Conservation (phyloP, 2,113 vertebrate genomes). For the Cynopterus brachyotis region DNA sequence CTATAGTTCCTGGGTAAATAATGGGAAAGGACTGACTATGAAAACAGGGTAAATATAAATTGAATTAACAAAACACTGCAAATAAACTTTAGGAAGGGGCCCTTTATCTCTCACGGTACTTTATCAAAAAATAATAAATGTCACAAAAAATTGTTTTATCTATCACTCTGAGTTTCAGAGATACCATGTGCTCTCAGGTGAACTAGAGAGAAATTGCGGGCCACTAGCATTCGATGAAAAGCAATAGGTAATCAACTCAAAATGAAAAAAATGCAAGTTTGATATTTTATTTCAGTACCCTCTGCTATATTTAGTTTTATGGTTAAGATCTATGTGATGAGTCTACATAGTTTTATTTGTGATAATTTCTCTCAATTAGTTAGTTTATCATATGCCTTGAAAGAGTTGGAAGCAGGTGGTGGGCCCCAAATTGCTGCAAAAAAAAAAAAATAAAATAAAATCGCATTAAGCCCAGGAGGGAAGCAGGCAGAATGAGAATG, state of each 20-base stretch:
- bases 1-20: neutral
- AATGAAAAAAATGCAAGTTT: neutral
- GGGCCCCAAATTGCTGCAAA: neutral
- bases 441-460: neutral
- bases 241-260: neutral
- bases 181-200: neutral
- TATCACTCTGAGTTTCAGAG: neutral
- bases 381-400: neutral
- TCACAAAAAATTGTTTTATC: neutral
- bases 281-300: neutral
- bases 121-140: neutral
- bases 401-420: neutral
- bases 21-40: neutral
- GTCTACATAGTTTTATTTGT: neutral
- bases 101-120: neutral
- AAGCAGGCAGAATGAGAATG: constrained; percentile 10
- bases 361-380: neutral
- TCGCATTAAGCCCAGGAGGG: neutral
- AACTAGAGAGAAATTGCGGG: neutral
- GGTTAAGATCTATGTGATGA: neutral
- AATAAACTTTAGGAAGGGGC: neutral
- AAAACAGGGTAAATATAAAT: neutral
- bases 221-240: neutral
- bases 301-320: neutral
- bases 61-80: neutral